Evolutionary conservation across 2,113 vertebrate genomes (phyloP).

Genomic region (Sander lucioperca): DNA sequence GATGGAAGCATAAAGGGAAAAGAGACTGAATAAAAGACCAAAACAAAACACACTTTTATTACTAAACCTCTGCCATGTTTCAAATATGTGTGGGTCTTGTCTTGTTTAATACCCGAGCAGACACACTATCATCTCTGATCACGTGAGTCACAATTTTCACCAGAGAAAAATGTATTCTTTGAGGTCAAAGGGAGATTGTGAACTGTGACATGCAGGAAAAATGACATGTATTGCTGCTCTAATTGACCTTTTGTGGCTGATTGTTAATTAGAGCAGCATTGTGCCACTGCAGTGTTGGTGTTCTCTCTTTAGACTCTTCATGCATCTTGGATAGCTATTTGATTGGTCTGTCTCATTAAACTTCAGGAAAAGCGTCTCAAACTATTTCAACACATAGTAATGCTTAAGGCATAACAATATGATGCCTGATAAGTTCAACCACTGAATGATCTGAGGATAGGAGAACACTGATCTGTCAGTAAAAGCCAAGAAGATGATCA

Average conservation of each 20-base stretch:
- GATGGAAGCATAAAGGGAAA: neutral
- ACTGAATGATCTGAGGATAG: neutral
- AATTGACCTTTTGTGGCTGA: neutral
- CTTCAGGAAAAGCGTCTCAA: neutral
- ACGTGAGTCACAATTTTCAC: neutral
- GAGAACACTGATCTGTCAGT: neutral
- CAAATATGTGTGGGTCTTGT: neutral
- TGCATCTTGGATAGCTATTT: neutral
- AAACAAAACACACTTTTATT: neutral
- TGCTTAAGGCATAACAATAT: neutral
- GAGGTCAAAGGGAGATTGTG: neutral
- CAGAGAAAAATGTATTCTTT: neutral
- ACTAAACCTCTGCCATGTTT: conserved; percentile 3
- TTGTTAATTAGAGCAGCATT: neutral
- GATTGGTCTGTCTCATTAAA: neutral
- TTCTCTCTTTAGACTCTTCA: neutral
- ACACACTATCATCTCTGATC: neutral
- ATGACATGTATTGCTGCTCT: neutral
- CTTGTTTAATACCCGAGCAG: neutral
- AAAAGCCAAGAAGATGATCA: neutral
- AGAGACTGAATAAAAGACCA: conserved; percentile 4
- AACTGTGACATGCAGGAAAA: neutral
- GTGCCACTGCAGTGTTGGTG: neutral
- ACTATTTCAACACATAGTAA: neutral
- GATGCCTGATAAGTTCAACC: neutral